Base-by-base conservation (phyloP, 2,113 vertebrate genomes). In the Aspiorhynchus laticeps region DNA sequence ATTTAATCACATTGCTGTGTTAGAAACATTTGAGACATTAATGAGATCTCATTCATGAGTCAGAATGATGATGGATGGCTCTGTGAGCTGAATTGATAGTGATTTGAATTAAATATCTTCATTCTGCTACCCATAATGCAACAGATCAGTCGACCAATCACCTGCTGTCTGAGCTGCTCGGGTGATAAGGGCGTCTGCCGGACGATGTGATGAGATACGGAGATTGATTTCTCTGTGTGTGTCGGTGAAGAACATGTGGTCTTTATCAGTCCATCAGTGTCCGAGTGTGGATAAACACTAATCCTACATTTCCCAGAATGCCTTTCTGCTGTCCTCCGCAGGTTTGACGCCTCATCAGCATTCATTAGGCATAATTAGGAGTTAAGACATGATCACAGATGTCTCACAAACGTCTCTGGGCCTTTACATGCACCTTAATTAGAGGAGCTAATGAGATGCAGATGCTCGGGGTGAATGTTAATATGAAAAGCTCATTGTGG, bases 101-200 rank as follows among this genome's bases (percentile, higher is more conserved):
- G 51, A 56, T 5, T 5, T 56, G 17, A 56, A 56, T 56, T 19
- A 19, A 56, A 6, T 56, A 19, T 56, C 15, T 56, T 56, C 4
- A 12, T 85, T 71, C 67, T 33, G 90, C 90, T 91, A 76, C 87
- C 81, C 86, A 75, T 81, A 89, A 90, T 88, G 88, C 89, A 87
- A 87, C 90, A 92, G 92, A 94, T 94, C 92, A 90, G 91, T 93
- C 85, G 88, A 71, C 87, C 87, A 90, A 90, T 93, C 89, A 93
- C 93, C 86, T 88, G 90, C 91, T 93, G 91, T 90, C 91, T 88
- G 89, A 80, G 56, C 83, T 83, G 85, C 65, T 73, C 5, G 10
- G 61, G 85, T 86, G 86, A 36, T 83, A 88, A 92, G 80, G 90
- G 85, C 76, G 15, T 63, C 59, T 63, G 10, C 59, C 10, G 59